Base-by-base conservation (phyloP, 2,113 vertebrate species). In the Hippocampus abdominalis region DNA sequence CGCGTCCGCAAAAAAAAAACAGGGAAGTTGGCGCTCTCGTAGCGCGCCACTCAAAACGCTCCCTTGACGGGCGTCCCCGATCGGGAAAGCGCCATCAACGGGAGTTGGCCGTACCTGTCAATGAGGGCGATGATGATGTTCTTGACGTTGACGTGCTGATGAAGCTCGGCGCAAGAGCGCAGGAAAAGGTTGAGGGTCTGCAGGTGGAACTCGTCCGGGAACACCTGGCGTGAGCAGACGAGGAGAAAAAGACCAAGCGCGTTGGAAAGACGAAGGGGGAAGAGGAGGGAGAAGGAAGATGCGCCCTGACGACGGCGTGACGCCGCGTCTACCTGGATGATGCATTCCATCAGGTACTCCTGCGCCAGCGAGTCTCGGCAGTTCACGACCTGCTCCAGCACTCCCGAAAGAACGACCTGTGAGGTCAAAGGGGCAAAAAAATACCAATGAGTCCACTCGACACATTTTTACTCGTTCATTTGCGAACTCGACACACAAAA, bases 91-190 rank as follows among this genome's bases (percentile, higher is more conserved):
- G 32, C 5, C 32, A 20, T 20, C 16, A 5, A 11, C 23, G 3
- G 8, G 29, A 2, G 0, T 61, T 1, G 16, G 27, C 11, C 15
- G 2, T 86, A 98, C 97, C 97, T 95, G 91, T 99, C 97, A 81
- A 99, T 99, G 83, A 99, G 95, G 86, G 97, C 97, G 72, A 99
- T 99, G 83, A 99, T 99, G 82, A 99, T 98, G 89, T 99, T 99
- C 92, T 99, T 99, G 71, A 99, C 97, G 27, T 99, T 99, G 85
- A 98, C 97, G 42, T 96, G 94, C 88, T 99, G 97, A 80, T 99
- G 97, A 64, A 99, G 92, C 78, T 99, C 97, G 18, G 97, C 97
- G 89, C 97, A 99, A 54, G 97, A 93, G 64, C 97, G 93, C 72
- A 99, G 94, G 89, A 99, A 99, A 42, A 95, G 97, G 86, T 98